phyloP scores from a whole-genome alignment of 2,797 vertebrate species.

The Rhincodon typus region DNA sequence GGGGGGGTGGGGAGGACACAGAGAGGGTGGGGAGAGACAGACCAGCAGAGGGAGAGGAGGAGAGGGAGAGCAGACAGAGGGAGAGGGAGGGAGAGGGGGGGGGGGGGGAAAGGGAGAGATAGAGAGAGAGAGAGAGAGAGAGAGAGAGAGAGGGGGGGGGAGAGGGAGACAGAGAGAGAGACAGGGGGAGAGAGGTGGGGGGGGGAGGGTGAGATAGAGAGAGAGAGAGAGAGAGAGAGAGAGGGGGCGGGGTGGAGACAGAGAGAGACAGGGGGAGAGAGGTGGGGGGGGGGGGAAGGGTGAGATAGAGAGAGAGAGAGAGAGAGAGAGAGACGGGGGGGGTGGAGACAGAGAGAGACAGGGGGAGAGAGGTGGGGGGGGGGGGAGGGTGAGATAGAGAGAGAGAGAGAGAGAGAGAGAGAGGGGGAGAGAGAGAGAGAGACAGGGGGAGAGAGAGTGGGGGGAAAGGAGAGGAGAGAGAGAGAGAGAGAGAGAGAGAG shows the following conservation, averaged over 20 bases:
- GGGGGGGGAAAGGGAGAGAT: neutral
- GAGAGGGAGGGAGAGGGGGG: neutral
- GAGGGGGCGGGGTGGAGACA: neutral
- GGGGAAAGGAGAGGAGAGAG: neutral
- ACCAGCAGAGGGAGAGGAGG: too few species aligned
- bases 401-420: neutral
- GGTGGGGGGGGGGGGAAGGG: neutral
- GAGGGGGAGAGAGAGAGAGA: too few species aligned
- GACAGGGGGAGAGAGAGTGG: neutral
- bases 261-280: too few species aligned
- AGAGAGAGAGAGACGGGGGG: neutral
- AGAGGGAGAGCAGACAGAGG: too few species aligned
- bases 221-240: neutral
- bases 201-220: too few species aligned
- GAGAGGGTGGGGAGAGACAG: neutral
- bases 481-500: fast-evolving
- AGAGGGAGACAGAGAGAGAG: neutral
- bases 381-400: too few species aligned
- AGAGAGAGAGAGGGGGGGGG: neutral
- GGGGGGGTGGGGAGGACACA: neutral
- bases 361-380: neutral
- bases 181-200: neutral
- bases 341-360: neutral
- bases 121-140: neutral
- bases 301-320: neutral